A percentile compares a stretch with the other conserved stretches of the same genome.
phyloP scores from a whole-genome alignment of 1,140 invertebrate genomes.

The Drosophila mauritiana region DNA sequence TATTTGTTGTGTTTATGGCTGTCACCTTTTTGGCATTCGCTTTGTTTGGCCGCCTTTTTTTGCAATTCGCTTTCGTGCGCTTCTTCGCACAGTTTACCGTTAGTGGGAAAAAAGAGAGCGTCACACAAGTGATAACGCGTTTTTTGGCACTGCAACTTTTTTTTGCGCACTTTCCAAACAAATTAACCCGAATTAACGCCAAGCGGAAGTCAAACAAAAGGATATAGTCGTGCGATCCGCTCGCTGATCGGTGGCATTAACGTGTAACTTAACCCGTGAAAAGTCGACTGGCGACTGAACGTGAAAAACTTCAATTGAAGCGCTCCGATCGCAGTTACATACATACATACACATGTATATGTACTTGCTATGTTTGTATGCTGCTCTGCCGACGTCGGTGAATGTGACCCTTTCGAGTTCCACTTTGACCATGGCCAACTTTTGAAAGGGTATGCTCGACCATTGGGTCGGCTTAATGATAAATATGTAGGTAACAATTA shows the following conservation, averaged over 20 bases:
- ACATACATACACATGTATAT: not conserved
- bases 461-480: conserved; percentile 19
- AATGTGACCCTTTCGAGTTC: conserved; percentile 49
- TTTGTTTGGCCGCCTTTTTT: conserved; percentile 31
- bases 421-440: conserved; percentile 36
- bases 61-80: conserved; percentile 29
- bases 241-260: conserved; percentile 16
- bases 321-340: conserved; percentile 20
- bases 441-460: conserved; percentile 28
- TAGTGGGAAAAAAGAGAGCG: conserved; percentile 22
- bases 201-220: conserved; percentile 56
- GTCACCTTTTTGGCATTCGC: conserved; percentile 47
- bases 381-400: conserved; percentile 40
- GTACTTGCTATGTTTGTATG: not conserved
- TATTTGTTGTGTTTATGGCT: conserved; percentile 46
- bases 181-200: conserved; percentile 71
- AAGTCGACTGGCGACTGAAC: conserved; percentile 71
- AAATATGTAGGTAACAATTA: conserved; percentile 2
- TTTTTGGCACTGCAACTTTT: conserved; percentile 29
- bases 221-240: conserved; percentile 29
- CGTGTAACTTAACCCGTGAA: conserved; percentile 66
- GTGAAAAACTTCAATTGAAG: conserved; percentile 60
- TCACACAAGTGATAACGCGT: conserved; percentile 21
- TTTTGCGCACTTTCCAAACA: conserved; percentile 68
- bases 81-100: conserved; percentile 36